Evolutionary conservation across 1,140 invertebrate genomes (phyloP), one percentile per base, ranked within the genome.

Genomic region (Drosophila sturtevanti): DNA sequence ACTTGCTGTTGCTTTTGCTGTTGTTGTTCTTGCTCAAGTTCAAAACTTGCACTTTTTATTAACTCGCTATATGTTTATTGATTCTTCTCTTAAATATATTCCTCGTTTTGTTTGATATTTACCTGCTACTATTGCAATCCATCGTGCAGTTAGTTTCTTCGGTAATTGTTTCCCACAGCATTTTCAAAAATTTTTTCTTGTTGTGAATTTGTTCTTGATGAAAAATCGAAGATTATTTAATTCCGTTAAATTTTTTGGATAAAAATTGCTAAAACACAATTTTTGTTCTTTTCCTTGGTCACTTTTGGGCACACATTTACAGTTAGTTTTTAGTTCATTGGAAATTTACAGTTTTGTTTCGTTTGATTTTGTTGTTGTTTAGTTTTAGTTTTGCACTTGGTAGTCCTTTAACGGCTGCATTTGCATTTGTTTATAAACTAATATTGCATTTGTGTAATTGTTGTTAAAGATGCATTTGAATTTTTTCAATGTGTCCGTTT

Each of bases 211-310:
- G 27, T 67, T 27, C 11, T 44, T 67, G 48, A 52, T 22, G 16
- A 51, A 80, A 52, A 48, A 56, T 65, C 27, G 37, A 64, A 9
- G 14, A n/a, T 44, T 64, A 41, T 72, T 65, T 37, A 12, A 55
- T 63, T 66, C 27, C 44, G 60, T 35, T 59, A 14, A 9, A 48
- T 22, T 64, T 38, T 12, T 21, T 22, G 35, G 56, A 22, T 14
- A 77, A 85, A 85, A 91, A 90, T 91, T 91, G 90, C 75, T 91
- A 87, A 82, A 90, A 87, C 90, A 91, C 90, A 91, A 91, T 91
- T 87, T 80, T 41, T n/a, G n/a, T 63, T 77, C 56, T 74, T 68
- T 76, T 38, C 55, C n/a, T 71, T 61, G 9, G 51, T 73, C 77
- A 79, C 77, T 77, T 63, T 52, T 65, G 72, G 68, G 58, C 68